Evolutionary conservation across 2,888 invertebrate species (phyloP).

Genomic region (Malthinus flaveolus): DNA sequence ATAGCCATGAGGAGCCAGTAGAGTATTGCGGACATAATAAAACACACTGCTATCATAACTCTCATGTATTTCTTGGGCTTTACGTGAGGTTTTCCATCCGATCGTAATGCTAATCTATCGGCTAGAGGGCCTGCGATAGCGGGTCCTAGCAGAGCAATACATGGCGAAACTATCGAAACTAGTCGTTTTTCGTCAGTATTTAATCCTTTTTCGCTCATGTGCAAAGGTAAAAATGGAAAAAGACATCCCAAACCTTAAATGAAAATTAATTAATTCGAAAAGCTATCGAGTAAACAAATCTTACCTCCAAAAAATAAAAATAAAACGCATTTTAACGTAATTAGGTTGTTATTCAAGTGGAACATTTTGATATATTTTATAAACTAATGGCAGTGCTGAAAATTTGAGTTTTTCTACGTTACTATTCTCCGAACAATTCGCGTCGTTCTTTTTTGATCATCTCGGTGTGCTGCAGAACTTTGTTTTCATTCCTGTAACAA

Average conservation of each 20-base stretch:
- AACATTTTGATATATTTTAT: conserved; percentile 37
- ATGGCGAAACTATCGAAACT: conserved; percentile 78
- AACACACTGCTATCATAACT: conserved; percentile 67
- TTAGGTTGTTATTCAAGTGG: conserved; percentile 69
- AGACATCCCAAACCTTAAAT: conserved; percentile 77
- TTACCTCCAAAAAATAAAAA: conserved; percentile 82
- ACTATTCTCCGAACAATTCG: background rate
- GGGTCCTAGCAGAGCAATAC: conserved; percentile 78
- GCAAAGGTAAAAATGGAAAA: conserved; percentile 78
- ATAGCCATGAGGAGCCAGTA: conserved; percentile 70
- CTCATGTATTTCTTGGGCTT: conserved; percentile 68
- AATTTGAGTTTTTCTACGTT: background rate
- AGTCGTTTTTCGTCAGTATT: conserved; percentile 73
- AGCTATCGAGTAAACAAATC: conserved; percentile 23
- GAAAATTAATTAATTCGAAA: background rate
- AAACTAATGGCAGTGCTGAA: conserved; percentile 3
- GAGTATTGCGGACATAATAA: conserved; percentile 69
- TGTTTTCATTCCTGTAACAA: conserved; percentile 11
- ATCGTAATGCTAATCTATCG: conserved; percentile 65
- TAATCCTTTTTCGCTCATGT: conserved; percentile 75
- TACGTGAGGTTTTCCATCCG: conserved; percentile 46
- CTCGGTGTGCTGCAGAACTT: background rate
- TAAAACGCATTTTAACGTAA: conserved; percentile 78
- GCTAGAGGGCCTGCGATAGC: conserved; percentile 77
- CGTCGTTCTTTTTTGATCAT: conserved; percentile 2